Evolutionary conservation across 2,888 invertebrate species (phyloP).

Genomic region (Colostygia pectinataria): DNA sequence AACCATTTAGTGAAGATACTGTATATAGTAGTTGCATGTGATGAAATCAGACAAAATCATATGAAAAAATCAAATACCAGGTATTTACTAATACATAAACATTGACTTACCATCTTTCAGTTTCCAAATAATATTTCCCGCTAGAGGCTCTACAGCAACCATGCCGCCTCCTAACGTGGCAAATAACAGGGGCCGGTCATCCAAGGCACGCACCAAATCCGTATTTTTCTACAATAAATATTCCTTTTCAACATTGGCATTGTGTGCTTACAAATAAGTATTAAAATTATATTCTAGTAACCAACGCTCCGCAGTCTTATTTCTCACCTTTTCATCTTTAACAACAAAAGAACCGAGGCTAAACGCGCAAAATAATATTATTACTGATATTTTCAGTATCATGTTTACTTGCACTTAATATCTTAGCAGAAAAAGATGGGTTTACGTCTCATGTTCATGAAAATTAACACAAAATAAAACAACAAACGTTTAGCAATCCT

Average conservation of each 20-base stretch:
- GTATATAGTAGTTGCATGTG: too few species aligned
- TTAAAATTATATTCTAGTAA: slow-evolving; percentile 22
- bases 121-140: slow-evolving; percentile 94
- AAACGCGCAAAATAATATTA: slow-evolving; percentile 60
- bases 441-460: slow-evolving; percentile 25
- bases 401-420: slow-evolving; percentile 44
- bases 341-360: slow-evolving; percentile 59
- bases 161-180: slow-evolving; percentile 97
- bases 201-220: slow-evolving; percentile 85
- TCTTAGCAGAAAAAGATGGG: slow-evolving; percentile 25
- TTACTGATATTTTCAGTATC: slow-evolving; percentile 55
- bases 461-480: slow-evolving; percentile 4
- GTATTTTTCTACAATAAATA: slow-evolving; percentile 79
- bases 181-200: slow-evolving; percentile 91
- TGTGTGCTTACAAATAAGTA: neutral
- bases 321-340: slow-evolving; percentile 64
- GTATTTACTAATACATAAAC: too few species aligned
- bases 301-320: slow-evolving; percentile 47
- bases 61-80: too few species aligned
- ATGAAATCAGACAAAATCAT: slow-evolving; percentile 11
- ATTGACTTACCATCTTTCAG: slow-evolving; percentile 94
- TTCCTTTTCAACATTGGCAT: slow-evolving; percentile 5
- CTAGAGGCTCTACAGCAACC: slow-evolving; percentile 92
- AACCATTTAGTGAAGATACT: too few species aligned
- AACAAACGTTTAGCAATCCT: too few species aligned